A percentile compares a stretch with the other conserved stretches of the same genome.
Conservation (phyloP, 2,888 invertebrate genomes). For the Didymodactylos carnosus region DNA sequence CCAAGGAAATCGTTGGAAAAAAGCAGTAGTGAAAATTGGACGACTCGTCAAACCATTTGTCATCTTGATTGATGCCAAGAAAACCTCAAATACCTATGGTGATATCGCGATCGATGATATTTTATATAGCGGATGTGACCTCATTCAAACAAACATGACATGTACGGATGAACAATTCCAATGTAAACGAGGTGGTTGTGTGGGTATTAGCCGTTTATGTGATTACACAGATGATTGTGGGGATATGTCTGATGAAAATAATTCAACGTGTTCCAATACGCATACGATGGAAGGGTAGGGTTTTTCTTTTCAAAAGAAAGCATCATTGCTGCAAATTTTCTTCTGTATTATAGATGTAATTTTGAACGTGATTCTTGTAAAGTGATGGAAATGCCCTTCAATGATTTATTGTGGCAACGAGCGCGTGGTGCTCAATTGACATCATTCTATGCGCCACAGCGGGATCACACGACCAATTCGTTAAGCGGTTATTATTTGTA, state of each 20-base stretch:
- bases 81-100: background rate
- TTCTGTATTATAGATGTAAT: constrained; percentile 1
- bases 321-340: too few species aligned
- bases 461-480: constrained; percentile 13
- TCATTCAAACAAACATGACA: background rate
- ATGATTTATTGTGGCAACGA: background rate
- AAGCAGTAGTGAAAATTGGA: constrained; percentile 16
- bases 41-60: background rate
- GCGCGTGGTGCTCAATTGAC: background rate
- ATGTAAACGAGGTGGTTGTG: constrained; percentile 22
- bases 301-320: too few species aligned
- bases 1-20: constrained; percentile 21
- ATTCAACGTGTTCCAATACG: background rate
- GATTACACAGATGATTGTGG: constrained; percentile 26
- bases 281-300: background rate
- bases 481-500: constrained; percentile 2
- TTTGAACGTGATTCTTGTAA: constrained; percentile 4
- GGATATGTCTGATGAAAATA: constrained; percentile 23
- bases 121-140: constrained; percentile 17
- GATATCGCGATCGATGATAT: constrained; percentile 25
- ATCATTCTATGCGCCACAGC: background rate
- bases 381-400: background rate
- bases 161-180: constrained; percentile 15
- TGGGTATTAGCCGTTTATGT: constrained; percentile 20
- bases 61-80: constrained; percentile 1